phyloP scores from a whole-genome alignment of 2,888 invertebrate genomes.

The Cantharis rustica region DNA sequence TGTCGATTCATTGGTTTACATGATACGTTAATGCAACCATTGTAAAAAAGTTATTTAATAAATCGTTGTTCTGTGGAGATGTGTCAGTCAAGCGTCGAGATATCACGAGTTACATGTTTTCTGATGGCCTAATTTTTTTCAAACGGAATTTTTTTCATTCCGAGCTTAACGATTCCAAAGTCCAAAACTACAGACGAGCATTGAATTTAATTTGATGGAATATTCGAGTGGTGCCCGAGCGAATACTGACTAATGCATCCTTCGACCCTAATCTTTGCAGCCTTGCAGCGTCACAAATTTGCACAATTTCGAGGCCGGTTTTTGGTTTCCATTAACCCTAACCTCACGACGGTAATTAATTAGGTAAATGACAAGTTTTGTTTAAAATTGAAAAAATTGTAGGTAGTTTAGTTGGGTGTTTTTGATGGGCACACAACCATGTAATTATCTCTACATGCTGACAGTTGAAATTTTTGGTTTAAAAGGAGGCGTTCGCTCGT shows the following conservation, averaged over 20 bases:
- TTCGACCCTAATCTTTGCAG: not conserved
- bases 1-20: not conserved
- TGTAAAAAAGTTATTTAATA: not conserved
- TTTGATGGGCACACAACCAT: constrained; percentile 2
- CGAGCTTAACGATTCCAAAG: not conserved
- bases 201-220: not conserved
- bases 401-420: not conserved
- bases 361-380: not conserved
- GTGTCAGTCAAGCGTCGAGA: not conserved
- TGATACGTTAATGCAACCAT: not conserved
- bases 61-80: not conserved
- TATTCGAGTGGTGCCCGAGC: not conserved
- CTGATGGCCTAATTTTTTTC: not conserved
- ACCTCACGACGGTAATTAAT: not conserved
- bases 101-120: not conserved
- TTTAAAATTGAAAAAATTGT: not conserved
- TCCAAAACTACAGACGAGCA: not conserved
- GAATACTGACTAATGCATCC: not conserved
- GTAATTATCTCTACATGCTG: constrained; percentile 3
- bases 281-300: not conserved
- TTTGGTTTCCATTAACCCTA: not conserved
- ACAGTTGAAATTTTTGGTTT: not conserved
- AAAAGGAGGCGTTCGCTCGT: not conserved
- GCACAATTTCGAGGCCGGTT: not conserved
- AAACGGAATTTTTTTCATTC: not conserved